Evolutionary conservation across 2,113 vertebrate species (phyloP).

Genomic region (Canis aureus): DNA sequence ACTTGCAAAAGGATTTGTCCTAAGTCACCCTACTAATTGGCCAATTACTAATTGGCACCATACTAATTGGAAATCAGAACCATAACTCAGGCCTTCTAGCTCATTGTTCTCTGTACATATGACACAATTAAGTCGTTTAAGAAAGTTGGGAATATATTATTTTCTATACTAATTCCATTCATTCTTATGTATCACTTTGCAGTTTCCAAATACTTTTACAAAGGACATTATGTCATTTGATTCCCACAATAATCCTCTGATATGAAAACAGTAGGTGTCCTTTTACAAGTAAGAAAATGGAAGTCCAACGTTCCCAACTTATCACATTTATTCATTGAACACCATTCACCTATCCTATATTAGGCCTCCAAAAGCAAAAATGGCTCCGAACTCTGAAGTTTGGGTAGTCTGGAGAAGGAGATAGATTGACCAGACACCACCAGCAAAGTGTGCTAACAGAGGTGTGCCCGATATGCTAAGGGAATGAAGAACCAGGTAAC

Average conservation of each 20-base stretch:
- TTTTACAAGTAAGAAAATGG: not conserved
- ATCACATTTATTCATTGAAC: not conserved
- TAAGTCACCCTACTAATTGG: not conserved
- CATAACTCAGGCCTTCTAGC: not conserved
- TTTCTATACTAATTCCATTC: not conserved
- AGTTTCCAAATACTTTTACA: slow-evolving; percentile 7
- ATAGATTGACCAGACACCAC: not conserved
- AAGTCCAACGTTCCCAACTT: not conserved
- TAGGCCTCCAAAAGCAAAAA: not conserved
- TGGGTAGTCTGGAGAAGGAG: not conserved
- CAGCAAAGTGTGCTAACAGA: not conserved
- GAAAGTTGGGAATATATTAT: not conserved
- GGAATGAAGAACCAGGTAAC: not conserved
- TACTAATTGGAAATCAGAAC: not conserved
- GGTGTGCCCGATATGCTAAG: not conserved
- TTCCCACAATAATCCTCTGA: not conserved
- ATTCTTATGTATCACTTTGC: not conserved
- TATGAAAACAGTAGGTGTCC: not conserved
- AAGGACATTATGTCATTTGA: not conserved
- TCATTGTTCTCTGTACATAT: not conserved
- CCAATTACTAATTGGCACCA: not conserved
- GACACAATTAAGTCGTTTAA: not conserved
- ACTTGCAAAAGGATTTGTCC: not conserved
- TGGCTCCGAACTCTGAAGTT: not conserved
- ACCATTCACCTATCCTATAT: not conserved